phyloP scores from a whole-genome alignment of 2,113 vertebrate species.

The Ondatra zibethicus region DNA sequence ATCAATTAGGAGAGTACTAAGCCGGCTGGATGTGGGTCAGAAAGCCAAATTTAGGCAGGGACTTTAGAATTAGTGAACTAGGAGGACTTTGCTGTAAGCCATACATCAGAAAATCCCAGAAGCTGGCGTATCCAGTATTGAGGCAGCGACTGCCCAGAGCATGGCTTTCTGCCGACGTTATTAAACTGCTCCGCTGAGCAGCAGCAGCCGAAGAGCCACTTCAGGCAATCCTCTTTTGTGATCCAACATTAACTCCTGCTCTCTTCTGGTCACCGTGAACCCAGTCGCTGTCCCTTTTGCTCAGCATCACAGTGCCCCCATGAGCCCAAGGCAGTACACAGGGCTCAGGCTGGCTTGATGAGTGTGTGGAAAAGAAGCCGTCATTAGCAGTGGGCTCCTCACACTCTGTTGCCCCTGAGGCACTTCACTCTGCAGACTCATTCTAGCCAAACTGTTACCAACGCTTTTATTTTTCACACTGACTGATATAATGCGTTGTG shows the following conservation, averaged over 20 bases:
- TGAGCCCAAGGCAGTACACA: not conserved
- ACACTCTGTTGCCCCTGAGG: not conserved
- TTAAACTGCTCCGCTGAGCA: slow-evolving; percentile 25
- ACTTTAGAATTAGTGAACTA: not conserved
- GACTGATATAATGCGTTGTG: not conserved
- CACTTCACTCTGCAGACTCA: not conserved
- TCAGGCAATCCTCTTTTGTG: not conserved
- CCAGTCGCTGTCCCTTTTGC: not conserved
- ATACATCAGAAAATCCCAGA: not conserved
- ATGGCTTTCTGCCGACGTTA: not conserved
- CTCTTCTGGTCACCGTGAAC: not conserved
- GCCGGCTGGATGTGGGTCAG: not conserved
- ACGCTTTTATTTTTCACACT: slow-evolving; percentile 39
- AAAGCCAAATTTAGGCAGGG: not conserved
- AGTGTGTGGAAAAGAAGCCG: not conserved
- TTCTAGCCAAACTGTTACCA: not conserved
- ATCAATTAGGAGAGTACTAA: not conserved
- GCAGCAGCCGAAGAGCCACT: slow-evolving; percentile 16
- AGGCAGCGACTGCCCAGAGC: not conserved
- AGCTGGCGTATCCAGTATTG: not conserved
- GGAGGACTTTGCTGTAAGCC: not conserved
- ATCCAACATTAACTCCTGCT: not conserved
- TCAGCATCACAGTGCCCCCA: slow-evolving; percentile 34
- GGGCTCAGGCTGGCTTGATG: not conserved
- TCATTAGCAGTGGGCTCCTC: not conserved